Evolutionary conservation across 2,888 invertebrate species (phyloP).

Genomic region (Chrysodeixis includens): DNA sequence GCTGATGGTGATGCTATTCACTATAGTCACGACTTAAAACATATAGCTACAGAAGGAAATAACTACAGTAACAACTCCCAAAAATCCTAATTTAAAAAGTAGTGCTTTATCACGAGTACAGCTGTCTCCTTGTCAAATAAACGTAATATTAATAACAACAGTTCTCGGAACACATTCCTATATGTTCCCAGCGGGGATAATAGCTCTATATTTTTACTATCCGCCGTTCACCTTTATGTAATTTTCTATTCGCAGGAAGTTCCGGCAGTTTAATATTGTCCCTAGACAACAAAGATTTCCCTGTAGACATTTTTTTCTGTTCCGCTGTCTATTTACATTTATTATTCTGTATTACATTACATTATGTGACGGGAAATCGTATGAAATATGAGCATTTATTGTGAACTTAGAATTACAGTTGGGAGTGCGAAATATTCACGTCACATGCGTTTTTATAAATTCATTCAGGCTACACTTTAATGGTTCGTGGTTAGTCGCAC

Average conservation of each 20-base stretch:
- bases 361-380: not conserved
- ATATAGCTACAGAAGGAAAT: too few relatives aligned
- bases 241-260: not conserved
- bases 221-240: not conserved
- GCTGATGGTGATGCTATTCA: too few relatives aligned
- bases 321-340: constrained; percentile 8
- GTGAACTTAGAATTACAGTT: not conserved
- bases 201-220: not conserved
- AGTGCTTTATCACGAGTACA: not conserved
- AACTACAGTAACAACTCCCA: too few relatives aligned
- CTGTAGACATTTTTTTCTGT: constrained; percentile 10
- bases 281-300: constrained; percentile 13
- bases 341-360: not conserved
- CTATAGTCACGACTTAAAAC: too few relatives aligned
- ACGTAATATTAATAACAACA: constrained; percentile 1
- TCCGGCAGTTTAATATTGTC: constrained; percentile 15
- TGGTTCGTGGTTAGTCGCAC: not conserved
- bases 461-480: too few relatives aligned
- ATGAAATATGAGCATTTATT: not conserved
- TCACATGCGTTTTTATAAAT: not conserved
- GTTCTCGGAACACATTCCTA: not conserved
- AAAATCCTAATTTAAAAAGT: not conserved
- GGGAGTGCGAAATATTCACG: not conserved
- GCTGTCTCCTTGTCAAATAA: not conserved
- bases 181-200: not conserved